Evolutionary conservation across 2,797 vertebrate genomes (phyloP), one percentile per base, ranked within the genome.

Genomic region (Garrulus glandarius): DNA sequence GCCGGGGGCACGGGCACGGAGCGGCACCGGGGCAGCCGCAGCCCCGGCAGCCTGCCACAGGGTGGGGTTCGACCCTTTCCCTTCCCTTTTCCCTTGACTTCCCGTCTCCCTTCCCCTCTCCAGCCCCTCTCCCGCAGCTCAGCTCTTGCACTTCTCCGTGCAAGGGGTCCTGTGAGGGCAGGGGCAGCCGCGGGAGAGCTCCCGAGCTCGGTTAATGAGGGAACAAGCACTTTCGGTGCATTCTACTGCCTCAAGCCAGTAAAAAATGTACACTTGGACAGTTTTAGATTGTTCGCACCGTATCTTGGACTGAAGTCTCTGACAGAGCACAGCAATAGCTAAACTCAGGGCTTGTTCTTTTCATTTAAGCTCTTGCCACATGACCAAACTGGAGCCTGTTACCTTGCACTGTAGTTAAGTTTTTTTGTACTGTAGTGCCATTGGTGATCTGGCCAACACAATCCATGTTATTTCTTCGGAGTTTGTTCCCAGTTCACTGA

Each of bases 181-280:
- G 97, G 96, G 96, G 96, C 97, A 97, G 96, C 96, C 36, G 96
- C 95, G 65, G 96, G 96, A 95, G 88, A 85, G 92, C 76, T 59
- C 87, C 96, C 93, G 80, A 97, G 90, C 79, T 96, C 97, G 97
- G 96, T 97, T 98, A 97, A 98, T 97, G 97, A 98, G 97, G 95
- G 96, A 96, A 93, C 39, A 87, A 93, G 85, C 94, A 32, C 86
- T 95, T 94, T 80, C 80, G 24, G 11, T 8, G 96, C 87, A 56
- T 86, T 72, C 37, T 15, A 9, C 96, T 85, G 97, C 97, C 97
- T 97, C 93, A 29, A 97, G 98, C 97, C 95, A 96, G 97, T 96
- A 78, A 97, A 97, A 97, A 97, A 97, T 95, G 96, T 92, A 97
- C 96, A 89, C 91, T 77, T 85, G 95, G 95, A 65, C 83, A 2